Evolutionary conservation across 2,888 invertebrate species (phyloP), one percentile per base, ranked within the genome.

Genomic region (Mamestra brassicae): DNA sequence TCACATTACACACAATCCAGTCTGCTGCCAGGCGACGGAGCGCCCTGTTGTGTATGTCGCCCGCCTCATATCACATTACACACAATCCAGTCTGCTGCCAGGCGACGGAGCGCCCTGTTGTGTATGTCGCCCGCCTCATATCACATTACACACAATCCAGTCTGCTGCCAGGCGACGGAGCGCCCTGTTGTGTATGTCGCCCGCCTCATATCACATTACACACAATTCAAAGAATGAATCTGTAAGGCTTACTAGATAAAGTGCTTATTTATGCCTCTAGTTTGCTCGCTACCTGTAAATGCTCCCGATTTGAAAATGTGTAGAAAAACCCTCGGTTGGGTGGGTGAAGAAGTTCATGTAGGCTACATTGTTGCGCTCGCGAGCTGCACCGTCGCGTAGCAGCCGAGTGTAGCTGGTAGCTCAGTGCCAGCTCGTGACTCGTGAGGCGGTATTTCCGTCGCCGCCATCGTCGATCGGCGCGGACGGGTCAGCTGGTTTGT

Each of bases 401-500:
- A 55, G 6, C n/a, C 8, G 54, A 26, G n/a, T n/a, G n/a, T n/a
- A 3, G 54, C 3, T 10, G 55, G 42, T 8, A 55, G 52, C 52
- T 17, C 17, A 17, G 52, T 17, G 17, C 6, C 17, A 15, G 17
- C 17, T 17, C 17, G 17, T 17, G 17, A 3, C 52, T 54, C 57
- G 34, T n/a, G 38, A 38, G 42, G 61, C 17, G n/a, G 61, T 61
- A 61, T 61, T 60, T 42, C 13, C 17, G 47, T n/a, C 17, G 26
- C 45, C 45, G 54, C 47, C 26, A 34, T 4, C 4, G 72, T 11
- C 60, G 47, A n/a, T 7, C 58, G 47, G 45, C 15, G 38, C 65
- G 54, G 42, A 3, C 17, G 38, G 55, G 13, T 69, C 64, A 42
- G 72, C 69, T 73, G 82, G 73, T 76, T 74, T 61, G 45, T 78